Percentiles rank a stretch among this genome's conserved stretches.
These are phyloP conservation scores for Pseudolycoriella hygida DNA, from an alignment of 2,888 invertebrate genomes.

Conservation along the genomic window DNA sequence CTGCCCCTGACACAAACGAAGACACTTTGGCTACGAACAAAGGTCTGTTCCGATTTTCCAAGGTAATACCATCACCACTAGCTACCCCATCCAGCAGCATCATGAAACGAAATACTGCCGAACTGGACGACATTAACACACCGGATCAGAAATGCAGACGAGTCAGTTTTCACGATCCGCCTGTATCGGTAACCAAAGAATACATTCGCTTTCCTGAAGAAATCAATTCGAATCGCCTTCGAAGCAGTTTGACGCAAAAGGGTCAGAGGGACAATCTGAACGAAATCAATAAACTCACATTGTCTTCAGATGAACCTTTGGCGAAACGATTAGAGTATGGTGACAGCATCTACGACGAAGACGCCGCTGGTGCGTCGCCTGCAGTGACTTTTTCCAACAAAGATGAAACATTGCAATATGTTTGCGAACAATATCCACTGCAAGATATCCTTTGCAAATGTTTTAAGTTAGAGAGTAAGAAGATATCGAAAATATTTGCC, in stretches of 20 bases:
- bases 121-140: conserved; percentile 23
- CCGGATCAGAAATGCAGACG: conserved; percentile 38
- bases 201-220: conserved; percentile 23
- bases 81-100: conserved; percentile 59
- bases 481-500: conserved; percentile 15
- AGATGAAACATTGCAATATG: conserved; percentile 15
- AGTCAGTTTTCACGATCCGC: conserved; percentile 68
- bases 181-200: conserved; percentile 42
- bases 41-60: conserved; percentile 37
- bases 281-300: conserved; percentile 17
- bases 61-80: conserved; percentile 43
- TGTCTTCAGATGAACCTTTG: not conserved
- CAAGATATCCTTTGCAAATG: conserved; percentile 21
- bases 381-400: conserved; percentile 12
- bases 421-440: conserved; percentile 17
- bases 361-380: not conserved
- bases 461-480: conserved; percentile 11
- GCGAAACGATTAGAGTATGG: conserved; percentile 1
- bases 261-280: conserved; percentile 22
- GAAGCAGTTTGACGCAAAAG: conserved; percentile 19
- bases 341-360: not conserved
- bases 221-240: conserved; percentile 13
- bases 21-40: conserved; percentile 16
- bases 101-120: conserved; percentile 40
- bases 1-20: no score